Percentiles rank a stretch among this genome's conserved stretches.
Conservation (phyloP, 2,888 invertebrate species). For the Apotomis capreana region DNA sequence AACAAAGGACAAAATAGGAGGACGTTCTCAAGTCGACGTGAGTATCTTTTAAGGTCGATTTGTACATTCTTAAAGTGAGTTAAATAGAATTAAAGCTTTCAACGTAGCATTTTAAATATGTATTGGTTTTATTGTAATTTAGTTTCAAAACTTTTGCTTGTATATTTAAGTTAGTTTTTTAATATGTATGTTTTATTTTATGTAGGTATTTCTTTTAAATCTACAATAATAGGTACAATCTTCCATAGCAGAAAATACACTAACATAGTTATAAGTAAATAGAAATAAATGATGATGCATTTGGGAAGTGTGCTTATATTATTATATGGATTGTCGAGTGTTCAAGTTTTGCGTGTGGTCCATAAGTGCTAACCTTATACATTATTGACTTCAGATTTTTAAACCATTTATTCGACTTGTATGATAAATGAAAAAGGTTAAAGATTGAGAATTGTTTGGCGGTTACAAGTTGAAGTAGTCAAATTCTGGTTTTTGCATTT, state of each 20-base stretch:
- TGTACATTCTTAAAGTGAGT: not conserved
- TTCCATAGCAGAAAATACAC: conserved; percentile 34
- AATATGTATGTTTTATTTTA: not conserved
- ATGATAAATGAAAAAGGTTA: not conserved
- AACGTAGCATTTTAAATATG: not conserved
- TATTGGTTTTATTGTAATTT: not conserved
- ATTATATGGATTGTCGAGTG: not conserved
- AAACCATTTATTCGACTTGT: not conserved
- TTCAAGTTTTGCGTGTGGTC: conserved; percentile 14
- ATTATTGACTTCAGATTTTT: conserved; percentile 6
- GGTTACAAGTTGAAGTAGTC: not conserved
- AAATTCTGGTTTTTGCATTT: conserved; percentile 23
- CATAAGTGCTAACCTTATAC: conserved; percentile 20
- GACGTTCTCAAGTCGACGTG: too few relatives aligned
- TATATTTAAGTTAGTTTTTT: not conserved
- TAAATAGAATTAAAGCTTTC: not conserved
- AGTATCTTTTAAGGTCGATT: not conserved
- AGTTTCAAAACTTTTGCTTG: not conserved
- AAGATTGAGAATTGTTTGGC: not conserved
- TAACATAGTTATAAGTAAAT: conserved; percentile 9
- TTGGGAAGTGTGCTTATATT: conserved; percentile 4
- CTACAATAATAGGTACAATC: conserved; percentile 11
- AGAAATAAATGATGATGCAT: not conserved
- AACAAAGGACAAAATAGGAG: too few relatives aligned
- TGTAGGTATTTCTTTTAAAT: conserved; percentile 7